Evolutionary conservation across 1,140 invertebrate species (phyloP).

Genomic region (Zophobas morio): DNA sequence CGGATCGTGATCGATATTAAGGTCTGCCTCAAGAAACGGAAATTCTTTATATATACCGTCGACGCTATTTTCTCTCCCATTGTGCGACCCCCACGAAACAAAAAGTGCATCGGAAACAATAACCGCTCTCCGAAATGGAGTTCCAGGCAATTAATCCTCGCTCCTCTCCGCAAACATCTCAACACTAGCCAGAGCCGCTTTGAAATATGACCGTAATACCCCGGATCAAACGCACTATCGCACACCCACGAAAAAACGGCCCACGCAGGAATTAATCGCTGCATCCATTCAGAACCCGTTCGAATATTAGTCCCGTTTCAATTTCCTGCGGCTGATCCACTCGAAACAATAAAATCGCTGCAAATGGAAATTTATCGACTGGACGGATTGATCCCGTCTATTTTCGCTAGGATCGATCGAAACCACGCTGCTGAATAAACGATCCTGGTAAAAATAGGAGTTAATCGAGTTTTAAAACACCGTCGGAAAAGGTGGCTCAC

Average conservation of each 20-base stretch:
- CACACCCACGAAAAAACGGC: not conserved
- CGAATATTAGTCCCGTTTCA: not conserved
- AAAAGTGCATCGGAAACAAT: constrained; percentile 28
- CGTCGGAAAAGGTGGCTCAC: not conserved
- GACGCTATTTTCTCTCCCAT: constrained; percentile 1
- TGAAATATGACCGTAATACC: constrained; percentile 11
- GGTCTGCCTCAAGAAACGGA: constrained; percentile 14
- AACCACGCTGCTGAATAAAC: constrained; percentile 9
- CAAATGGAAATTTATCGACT: constrained; percentile 21
- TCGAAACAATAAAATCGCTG: not conserved
- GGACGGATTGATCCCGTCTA: constrained; percentile 6
- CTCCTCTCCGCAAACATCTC: not conserved
- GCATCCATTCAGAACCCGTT: not conserved
- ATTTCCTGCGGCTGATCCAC: not conserved
- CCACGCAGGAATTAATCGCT: constrained; percentile 13
- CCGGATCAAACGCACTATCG: not conserved
- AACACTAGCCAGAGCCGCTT: not conserved
- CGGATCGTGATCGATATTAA: constrained; percentile 18
- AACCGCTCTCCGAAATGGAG: not conserved
- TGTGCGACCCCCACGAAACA: not conserved
- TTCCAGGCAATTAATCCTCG: constrained; percentile 18
- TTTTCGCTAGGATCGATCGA: constrained; percentile 11
- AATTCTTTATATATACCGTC: constrained; percentile 9
- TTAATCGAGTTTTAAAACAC: not conserved
- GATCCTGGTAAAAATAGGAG: constrained; percentile 11